phyloP scores from a whole-genome alignment of 2,113 vertebrate species.

The Thalassoma bifasciatum region DNA sequence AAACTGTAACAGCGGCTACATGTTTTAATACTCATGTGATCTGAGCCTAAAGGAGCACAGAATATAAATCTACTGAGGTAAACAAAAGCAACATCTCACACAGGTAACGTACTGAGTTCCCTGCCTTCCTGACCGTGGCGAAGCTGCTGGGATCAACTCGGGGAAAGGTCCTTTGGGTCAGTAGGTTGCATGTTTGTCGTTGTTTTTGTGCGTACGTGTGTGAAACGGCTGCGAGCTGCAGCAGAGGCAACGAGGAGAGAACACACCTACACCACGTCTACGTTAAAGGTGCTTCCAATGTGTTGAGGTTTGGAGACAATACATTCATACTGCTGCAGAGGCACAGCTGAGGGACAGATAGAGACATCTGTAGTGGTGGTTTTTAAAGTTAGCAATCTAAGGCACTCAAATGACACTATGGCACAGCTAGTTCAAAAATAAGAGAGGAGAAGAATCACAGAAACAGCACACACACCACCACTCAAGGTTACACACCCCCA shows the following conservation, averaged over 20 bases:
- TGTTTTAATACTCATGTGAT: conserved; percentile 47
- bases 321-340: conserved; percentile 83
- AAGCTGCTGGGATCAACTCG: conserved; percentile 47
- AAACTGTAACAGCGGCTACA: conserved; percentile 53
- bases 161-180: conserved; percentile 73
- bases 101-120: conserved; percentile 5
- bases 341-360: conserved; percentile 78
- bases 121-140: conserved; percentile 30
- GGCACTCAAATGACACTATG: conserved; percentile 86
- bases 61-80: conserved; percentile 78
- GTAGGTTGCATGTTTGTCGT: conserved; percentile 65
- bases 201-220: neutral
- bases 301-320: conserved; percentile 81
- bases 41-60: conserved; percentile 56
- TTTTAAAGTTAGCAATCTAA: conserved; percentile 80
- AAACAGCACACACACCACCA: conserved; percentile 59
- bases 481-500: conserved; percentile 60
- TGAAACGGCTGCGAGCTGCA: conserved; percentile 54
- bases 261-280: conserved; percentile 53
- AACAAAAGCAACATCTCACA: conserved; percentile 45
- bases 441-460: conserved; percentile 33
- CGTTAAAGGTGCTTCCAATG: conserved; percentile 75
- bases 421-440: conserved; percentile 72
- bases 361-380: conserved; percentile 77
- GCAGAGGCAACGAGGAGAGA: conserved; percentile 67